phyloP scores from a whole-genome alignment of 2,113 vertebrate species.

The Coptodon rendalli region DNA sequence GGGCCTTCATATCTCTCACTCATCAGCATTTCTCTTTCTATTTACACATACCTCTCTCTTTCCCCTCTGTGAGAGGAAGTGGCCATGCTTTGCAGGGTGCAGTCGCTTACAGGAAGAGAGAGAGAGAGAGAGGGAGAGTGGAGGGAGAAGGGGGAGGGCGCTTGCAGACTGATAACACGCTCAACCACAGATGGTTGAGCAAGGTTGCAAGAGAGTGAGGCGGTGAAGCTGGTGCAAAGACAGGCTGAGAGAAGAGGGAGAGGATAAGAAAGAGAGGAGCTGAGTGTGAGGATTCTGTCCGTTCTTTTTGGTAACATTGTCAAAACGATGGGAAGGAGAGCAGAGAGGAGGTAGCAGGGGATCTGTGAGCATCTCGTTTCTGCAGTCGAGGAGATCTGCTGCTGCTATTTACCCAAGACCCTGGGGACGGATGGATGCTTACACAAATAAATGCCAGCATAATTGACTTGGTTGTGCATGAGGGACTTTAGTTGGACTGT shows the following conservation, averaged over 20 bases:
- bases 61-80: slow-evolving; percentile 80
- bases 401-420: slow-evolving; percentile 2
- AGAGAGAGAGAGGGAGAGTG: background rate
- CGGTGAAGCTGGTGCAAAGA: slow-evolving; percentile 25
- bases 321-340: slow-evolving; percentile 16
- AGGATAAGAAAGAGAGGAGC: slow-evolving; percentile 23
- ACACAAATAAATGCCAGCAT: background rate
- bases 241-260: background rate
- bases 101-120: slow-evolving; percentile 74
- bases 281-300: slow-evolving; percentile 42
- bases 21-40: slow-evolving; percentile 34
- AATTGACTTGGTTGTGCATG: background rate
- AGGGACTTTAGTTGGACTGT: background rate
- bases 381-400: background rate
- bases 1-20: slow-evolving; percentile 25
- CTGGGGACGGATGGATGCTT: slow-evolving; percentile 12
- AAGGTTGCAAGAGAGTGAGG: slow-evolving; percentile 46
- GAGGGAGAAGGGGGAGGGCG: slow-evolving; percentile 47
- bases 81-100: slow-evolving; percentile 60
- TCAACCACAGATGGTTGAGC: slow-evolving; percentile 68
- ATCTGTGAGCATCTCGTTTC: background rate
- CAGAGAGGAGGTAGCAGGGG: background rate
- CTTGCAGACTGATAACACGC: slow-evolving; percentile 65
- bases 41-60: background rate
- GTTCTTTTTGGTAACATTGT: background rate